Evolutionary conservation across 1,140 invertebrate genomes (phyloP).

Genomic region (Brachionus plicatilis): DNA sequence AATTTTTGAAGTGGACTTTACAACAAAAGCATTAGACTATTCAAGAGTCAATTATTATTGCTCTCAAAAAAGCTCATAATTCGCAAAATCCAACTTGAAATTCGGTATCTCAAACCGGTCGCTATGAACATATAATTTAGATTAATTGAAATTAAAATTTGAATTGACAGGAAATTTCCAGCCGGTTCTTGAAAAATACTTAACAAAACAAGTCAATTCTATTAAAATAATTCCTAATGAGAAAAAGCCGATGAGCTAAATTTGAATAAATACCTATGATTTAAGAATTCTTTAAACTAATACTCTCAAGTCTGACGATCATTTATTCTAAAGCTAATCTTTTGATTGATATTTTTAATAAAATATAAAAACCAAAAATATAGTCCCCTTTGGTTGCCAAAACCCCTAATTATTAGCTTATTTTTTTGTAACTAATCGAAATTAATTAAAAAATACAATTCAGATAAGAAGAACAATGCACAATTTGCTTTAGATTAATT

Average conservation of each 20-base stretch:
- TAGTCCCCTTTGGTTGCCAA: not conserved
- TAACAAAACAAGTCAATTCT: not conserved
- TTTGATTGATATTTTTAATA: not conserved
- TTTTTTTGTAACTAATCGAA: slow-evolving; percentile 12
- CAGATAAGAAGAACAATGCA: slow-evolving; percentile 16
- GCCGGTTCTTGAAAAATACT: not conserved
- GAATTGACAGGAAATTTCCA: not conserved
- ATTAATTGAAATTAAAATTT: not conserved
- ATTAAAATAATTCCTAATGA: not conserved
- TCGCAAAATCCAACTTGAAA: not conserved
- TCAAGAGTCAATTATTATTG: slow-evolving; percentile 13
- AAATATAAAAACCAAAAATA: not conserved
- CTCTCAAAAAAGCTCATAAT: not conserved
- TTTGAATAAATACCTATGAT: not conserved
- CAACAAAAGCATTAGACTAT: not conserved
- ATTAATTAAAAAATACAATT: slow-evolving; percentile 23
- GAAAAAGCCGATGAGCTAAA: not conserved
- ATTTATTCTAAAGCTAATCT: not conserved
- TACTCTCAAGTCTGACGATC: not conserved
- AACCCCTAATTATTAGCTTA: slow-evolving; percentile 11
- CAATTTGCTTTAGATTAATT: slow-evolving; percentile 10
- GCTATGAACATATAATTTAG: not conserved
- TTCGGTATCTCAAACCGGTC: not conserved
- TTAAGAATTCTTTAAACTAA: not conserved
- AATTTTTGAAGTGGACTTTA: slow-evolving; percentile 8